Evolutionary conservation across 1,140 invertebrate species (phyloP).

Genomic region (Papilio dardanus): DNA sequence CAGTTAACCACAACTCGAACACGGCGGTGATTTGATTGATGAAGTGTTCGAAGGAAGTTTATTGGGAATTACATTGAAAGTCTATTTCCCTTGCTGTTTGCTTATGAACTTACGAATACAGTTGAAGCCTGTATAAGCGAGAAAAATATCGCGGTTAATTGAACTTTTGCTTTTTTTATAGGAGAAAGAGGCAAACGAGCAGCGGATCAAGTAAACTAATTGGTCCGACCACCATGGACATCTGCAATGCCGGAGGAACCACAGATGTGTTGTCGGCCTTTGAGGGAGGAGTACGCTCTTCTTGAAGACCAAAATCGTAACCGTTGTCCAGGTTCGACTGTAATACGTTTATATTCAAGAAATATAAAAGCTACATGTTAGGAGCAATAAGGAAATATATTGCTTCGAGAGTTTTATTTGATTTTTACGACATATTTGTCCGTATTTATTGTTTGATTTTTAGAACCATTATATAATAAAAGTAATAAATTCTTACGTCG

Average conservation of each 20-base stretch:
- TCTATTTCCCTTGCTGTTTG: slow-evolving; percentile 25
- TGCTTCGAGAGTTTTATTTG: not conserved
- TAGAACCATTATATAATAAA: slow-evolving; percentile 5
- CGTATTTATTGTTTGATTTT: slow-evolving; percentile 13
- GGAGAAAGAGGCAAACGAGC: too few relatives aligned
- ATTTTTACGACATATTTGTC: not conserved
- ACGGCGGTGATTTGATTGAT: slow-evolving; percentile 33
- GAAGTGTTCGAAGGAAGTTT: slow-evolving; percentile 22
- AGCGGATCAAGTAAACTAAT: too few relatives aligned
- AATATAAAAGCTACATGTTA: not conserved
- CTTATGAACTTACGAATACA: not conserved
- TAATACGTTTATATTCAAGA: not conserved
- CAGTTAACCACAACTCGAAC: slow-evolving; percentile 23
- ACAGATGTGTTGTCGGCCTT: too few relatives aligned
- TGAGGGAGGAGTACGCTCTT: too few relatives aligned
- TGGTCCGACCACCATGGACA: too few relatives aligned
- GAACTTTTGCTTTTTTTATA: too few relatives aligned
- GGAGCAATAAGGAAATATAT: not conserved
- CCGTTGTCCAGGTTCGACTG: too few relatives aligned
- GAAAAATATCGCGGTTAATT: too few relatives aligned
- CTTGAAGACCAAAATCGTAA: too few relatives aligned
- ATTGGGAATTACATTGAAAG: slow-evolving; percentile 26
- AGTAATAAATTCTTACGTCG: not conserved
- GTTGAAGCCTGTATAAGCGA: too few relatives aligned
- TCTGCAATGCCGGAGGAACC: too few relatives aligned